phyloP scores from a whole-genome alignment of 2,113 vertebrate genomes.

The Petrocephalus zakoni region DNA sequence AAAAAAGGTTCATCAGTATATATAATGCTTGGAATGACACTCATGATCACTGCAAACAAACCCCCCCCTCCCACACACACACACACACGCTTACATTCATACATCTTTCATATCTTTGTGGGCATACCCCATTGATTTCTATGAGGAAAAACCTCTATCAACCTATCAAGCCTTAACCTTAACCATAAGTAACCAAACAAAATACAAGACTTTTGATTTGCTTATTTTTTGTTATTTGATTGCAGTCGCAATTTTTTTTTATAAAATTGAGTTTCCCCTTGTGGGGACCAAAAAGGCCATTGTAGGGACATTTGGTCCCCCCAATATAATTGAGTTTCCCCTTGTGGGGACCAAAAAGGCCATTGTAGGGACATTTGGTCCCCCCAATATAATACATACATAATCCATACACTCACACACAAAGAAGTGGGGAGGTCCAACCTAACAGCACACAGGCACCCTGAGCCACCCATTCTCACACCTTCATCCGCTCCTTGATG shows the following conservation, averaged over 20 bases:
- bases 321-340: no score
- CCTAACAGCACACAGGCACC: not conserved
- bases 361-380: no score
- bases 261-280: no score
- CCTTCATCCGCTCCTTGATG: slow-evolving; percentile 74
- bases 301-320: no score
- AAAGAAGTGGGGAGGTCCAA: not conserved
- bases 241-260: not conserved
- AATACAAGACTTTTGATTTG: not conserved
- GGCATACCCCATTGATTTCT: not conserved
- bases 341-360: no score
- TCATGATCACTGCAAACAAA: not conserved
- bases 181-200: not conserved
- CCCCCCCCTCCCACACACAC: not conserved
- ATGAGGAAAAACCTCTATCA: not conserved
- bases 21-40: not conserved
- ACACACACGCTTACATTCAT: not conserved
- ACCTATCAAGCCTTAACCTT: not conserved
- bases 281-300: no score
- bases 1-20: not conserved
- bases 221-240: not conserved
- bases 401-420: not conserved
- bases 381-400: no score
- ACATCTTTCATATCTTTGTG: not conserved
- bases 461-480: slow-evolving; percentile 40